phyloP scores from a whole-genome alignment of 2,888 invertebrate genomes.

The Cheilosia pagana region DNA sequence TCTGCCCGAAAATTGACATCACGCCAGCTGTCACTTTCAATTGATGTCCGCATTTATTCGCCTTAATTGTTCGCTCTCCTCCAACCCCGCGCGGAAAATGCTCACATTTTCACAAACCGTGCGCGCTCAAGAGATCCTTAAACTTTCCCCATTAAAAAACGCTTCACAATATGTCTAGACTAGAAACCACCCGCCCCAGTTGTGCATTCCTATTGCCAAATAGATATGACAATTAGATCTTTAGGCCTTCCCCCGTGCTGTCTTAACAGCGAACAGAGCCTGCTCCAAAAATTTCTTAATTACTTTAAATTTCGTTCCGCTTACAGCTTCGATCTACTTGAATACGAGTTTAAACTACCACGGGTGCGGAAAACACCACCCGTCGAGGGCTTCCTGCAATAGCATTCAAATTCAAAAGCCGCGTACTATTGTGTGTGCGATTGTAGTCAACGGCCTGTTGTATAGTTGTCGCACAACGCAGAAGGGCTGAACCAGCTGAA shows the following conservation, averaged over 20 bases:
- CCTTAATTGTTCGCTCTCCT: background rate
- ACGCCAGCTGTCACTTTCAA: too few species aligned
- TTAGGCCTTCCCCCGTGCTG: background rate
- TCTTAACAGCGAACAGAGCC: background rate
- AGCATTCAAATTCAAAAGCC: constrained; percentile 47
- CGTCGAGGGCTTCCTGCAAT: constrained; percentile 25
- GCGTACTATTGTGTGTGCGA: constrained; percentile 32
- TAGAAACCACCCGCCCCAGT: background rate
- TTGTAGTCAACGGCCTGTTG: constrained; percentile 43
- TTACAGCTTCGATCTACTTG: constrained; percentile 51
- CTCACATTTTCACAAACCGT: constrained; percentile 20
- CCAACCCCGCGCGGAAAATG: too few species aligned
- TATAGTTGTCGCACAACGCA: constrained; percentile 38
- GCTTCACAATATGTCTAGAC: constrained; percentile 55
- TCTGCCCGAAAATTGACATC: too few species aligned
- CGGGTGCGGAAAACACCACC: background rate
- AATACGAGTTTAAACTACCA: constrained; percentile 22
- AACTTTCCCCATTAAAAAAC: constrained; percentile 47
- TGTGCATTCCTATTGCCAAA: constrained; percentile 46
- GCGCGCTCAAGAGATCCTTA: constrained; percentile 29
- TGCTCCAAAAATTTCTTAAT: constrained; percentile 55
- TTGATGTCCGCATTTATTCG: too few species aligned
- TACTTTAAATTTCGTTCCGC: constrained; percentile 56
- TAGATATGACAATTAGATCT: constrained; percentile 58
- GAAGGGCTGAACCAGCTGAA: constrained; percentile 27